Percentiles rank a stretch among this genome's conserved stretches.
These are phyloP conservation scores for Lanistes nyassanus DNA, from an alignment of 1,140 invertebrate genomes.

Conservation along the genomic window DNA sequence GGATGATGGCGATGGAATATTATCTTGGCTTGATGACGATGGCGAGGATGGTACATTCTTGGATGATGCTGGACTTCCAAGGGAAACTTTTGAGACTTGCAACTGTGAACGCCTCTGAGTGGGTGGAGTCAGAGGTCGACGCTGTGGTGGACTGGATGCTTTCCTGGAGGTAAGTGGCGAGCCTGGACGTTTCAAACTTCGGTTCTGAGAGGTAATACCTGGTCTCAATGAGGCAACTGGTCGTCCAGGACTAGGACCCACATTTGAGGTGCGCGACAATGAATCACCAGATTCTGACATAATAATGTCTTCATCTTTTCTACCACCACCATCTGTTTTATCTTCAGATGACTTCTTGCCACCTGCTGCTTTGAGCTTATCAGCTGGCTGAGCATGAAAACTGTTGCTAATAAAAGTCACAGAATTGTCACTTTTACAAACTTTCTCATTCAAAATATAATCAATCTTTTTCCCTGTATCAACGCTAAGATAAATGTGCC, in stretches of 20 bases:
- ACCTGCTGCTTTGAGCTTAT: constrained; percentile 23
- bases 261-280: constrained; percentile 27
- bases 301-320: constrained; percentile 26
- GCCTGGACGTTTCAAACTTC: constrained; percentile 28
- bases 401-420: constrained; percentile 38
- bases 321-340: background rate
- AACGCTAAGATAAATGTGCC: constrained; percentile 34
- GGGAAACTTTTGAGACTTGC: background rate
- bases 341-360: constrained; percentile 24
- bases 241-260: constrained; percentile 22
- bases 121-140: constrained; percentile 16
- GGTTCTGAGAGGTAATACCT: constrained; percentile 1
- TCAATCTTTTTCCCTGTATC: constrained; percentile 31
- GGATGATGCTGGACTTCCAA: constrained; percentile 21
- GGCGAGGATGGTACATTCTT: constrained; percentile 23
- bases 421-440: constrained; percentile 37
- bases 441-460: constrained; percentile 41
- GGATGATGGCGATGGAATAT: constrained; percentile 26
- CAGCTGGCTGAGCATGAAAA: constrained; percentile 35
- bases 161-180: constrained; percentile 17
- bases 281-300: constrained; percentile 22
- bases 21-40: constrained; percentile 25
- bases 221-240: constrained; percentile 3
- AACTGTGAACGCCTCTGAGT: constrained; percentile 16
- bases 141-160: background rate